These are phyloP conservation scores for Drosophila elegans DNA, from an alignment of 1,140 invertebrate species.

Conservation along the genomic window DNA sequence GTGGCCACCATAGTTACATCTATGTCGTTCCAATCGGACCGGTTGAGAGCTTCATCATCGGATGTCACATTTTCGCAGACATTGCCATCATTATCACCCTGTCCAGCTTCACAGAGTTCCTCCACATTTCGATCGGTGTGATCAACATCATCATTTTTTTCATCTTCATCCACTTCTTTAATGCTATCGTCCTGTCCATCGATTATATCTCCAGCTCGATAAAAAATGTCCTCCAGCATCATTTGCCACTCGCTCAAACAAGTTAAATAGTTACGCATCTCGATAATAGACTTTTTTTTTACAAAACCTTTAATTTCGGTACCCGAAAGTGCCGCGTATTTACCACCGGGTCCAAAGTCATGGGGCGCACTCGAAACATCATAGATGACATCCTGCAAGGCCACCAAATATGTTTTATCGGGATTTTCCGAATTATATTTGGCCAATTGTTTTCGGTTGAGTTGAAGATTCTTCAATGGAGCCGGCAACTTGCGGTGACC, in stretches of 20 bases:
- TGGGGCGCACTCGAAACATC: constrained; percentile 47
- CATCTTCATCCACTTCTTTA: neutral
- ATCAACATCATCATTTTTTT: neutral
- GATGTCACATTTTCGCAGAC: neutral
- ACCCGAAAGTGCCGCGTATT: constrained; percentile 13
- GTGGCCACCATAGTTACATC: neutral
- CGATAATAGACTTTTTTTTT: neutral
- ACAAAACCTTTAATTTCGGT: constrained; percentile 33
- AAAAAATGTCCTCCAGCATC: constrained; percentile 47
- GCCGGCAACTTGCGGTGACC: neutral
- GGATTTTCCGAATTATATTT: constrained; percentile 14
- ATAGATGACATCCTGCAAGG: constrained; percentile 29
- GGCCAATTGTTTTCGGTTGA: constrained; percentile 19
- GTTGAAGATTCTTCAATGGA: constrained; percentile 10
- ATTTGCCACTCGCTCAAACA: constrained; percentile 22
- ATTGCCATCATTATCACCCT: neutral
- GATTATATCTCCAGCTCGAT: constrained; percentile 25
- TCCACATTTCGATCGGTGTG: neutral
- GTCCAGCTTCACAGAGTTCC: neutral
- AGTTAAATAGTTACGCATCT: neutral
- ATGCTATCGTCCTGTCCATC: neutral
- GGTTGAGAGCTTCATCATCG: neutral
- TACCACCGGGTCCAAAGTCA: constrained; percentile 51
- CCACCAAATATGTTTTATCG: constrained; percentile 36
- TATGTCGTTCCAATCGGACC: neutral